Evolutionary conservation across 1,140 invertebrate species (phyloP), one percentile per base, ranked within the genome.

Genomic region (Oedothorax gibbosus): DNA sequence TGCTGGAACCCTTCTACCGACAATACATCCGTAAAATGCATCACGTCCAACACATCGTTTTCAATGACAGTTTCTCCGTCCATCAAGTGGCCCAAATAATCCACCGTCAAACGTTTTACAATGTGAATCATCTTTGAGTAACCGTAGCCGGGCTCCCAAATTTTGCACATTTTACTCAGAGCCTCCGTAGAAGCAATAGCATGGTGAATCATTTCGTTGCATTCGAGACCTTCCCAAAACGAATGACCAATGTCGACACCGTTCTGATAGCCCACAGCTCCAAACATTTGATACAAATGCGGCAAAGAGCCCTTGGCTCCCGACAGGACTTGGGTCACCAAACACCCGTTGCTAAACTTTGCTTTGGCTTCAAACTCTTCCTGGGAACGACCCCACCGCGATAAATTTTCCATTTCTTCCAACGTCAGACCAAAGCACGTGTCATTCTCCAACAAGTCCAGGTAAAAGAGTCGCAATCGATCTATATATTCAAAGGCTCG

Each of bases 241-340:
- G n/a, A 35, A 49, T 18, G 35, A 56, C 35, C 15, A 3, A 80
- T 14, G 11, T 53, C 50, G 20, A n/a, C n/a, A 8, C 35, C 62
- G 14, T 8, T 10, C 56, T 79, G 72, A 10, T n/a, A 75, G 1
- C 72, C 72, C 0, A 75, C 53, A 10, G n/a, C 14, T 11, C 53
- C 56, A 60, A 75, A 75, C 72, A 75, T 75, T 75, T 75, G 72
- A 50, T 57, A 60, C 72, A 75, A 57, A 21, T 75, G 73, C 53
- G 50, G 7, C 14, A 50, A 51, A 35, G 51, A 56, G 0, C 79
- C 79, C 53, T 81, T 81, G 21, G 79, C 79, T 51, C 57, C 68
- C 53, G 79, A 57, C 15, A 57, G 8, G 0, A 81, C 49, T 72
- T 81, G 68, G 5, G 21, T 62, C 54, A 51, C 51, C 2, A 81